Evolutionary conservation across 1,140 invertebrate species (phyloP), one percentile per base, ranked within the genome.

Genomic region (Calycopis cecrops): DNA sequence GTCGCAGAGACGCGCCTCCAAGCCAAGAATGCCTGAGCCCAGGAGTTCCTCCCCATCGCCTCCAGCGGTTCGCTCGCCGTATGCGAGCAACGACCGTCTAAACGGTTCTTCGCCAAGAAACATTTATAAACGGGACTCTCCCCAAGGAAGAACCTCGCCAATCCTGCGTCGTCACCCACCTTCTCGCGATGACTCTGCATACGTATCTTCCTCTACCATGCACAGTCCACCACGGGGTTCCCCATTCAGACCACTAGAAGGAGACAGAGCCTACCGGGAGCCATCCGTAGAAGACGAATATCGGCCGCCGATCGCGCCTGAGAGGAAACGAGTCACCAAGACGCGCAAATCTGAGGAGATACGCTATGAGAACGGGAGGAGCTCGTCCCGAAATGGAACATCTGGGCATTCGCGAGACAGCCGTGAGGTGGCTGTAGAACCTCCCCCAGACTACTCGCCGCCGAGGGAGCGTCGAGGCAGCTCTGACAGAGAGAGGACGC

Each of bases 401-500:
- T 85, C 86, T 1, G 87, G 82, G 2, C 67, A 81, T 4, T 88
- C 86, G 2, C 76, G 80, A n/a, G 85, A 89, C 48, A 84, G 87
- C 50, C 75, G 79, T 12, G 83, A 88, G 35, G 82, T 76, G 0
- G 72, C 84, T 3, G 82, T 84, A 34, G 92, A 93, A 67, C 92
- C 92, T 4, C 91, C 91, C 12, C 92, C 92, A 1, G 92, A 93
- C 69, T 93, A 93, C 69, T 92, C 92, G 2, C 92, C 92, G 1
- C 91, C 91, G 1, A 88, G 90, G 35, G 87, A 87, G 35, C 88
- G 85, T 53, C 81, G 81, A 40, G 82, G 88, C 17, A 87, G 88
- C 59, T 88, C 87, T 1, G 88, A 90, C 33, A 69, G 77, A 54
- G 78, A 88, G 54, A 77, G 87, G 18, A 81, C 88, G 0, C 90